Base-by-base conservation (phyloP, 2,888 invertebrate species). In the Drosophila robusta region DNA sequence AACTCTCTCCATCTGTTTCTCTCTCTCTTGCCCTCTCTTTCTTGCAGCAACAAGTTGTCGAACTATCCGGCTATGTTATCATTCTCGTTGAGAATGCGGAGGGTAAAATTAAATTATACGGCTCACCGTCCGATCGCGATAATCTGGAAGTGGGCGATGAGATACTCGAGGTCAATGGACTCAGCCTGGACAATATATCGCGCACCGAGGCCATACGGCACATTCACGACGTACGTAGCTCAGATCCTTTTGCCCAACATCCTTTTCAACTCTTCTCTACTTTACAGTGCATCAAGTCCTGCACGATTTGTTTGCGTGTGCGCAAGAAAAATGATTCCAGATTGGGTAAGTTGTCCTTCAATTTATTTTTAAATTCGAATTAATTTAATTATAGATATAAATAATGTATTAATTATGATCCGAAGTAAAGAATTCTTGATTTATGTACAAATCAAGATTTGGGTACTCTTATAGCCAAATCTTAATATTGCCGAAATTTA, bases 111-210 rank as follows among this genome's bases (percentile, higher is more conserved):
- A 98, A 98, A 94, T 93, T 98, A 79, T 98, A 98, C 92, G 98
- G 97, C 84, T 97, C 97, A 75, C 96, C 97, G 76, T 98, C 98
- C 63, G 98, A 98, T 91, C 96, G 96, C 93, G 98, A 98, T 93
- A 96, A 95, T 93, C 93, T 98, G 93, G 97, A 98, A 93, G 96
- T 98, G 90, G 98, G 98, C 70, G 98, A 99, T 93, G 99, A 99
- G 93, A 98, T 99, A 92, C 94, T 99, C 93, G 98, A 98, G 93
- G 97, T 99, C 81, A 99, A 99, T 93, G 99, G 98, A 87, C 96
- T 96, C 84, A 95, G 95, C 79, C 93, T 99, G 90, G 97, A 98
- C 89, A 97, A 98, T 93, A 97, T 97, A 93, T 96, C 97, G 65
- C 96, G 98, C 91, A 95, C 97, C 0, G 98, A 98, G 93, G 97